A percentile compares a stretch with the other conserved stretches of the same genome.
Evolutionary conservation across 2,888 invertebrate species (phyloP).

Genomic region (Chironomus tentans): DNA sequence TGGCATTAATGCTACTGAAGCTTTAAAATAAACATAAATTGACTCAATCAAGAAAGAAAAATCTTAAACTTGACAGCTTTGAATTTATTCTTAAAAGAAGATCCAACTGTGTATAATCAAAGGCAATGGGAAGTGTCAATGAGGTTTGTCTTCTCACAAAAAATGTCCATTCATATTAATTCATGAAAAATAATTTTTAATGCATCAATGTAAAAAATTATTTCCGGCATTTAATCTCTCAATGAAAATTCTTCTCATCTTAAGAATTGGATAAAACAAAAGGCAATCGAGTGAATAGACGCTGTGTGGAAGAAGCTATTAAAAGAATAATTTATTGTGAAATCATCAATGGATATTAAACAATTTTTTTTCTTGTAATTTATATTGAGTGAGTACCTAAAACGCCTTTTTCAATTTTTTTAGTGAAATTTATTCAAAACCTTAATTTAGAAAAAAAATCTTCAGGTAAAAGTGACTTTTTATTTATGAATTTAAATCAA

Average conservation of each 20-base stretch:
- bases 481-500: too few species aligned
- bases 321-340: slow-evolving; percentile 8
- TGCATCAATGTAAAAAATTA: slow-evolving; percentile 20
- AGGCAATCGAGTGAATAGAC: not conserved
- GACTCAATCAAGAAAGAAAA: not conserved
- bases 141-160: not conserved
- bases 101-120: not conserved
- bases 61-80: not conserved
- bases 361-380: too few species aligned
- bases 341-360: slow-evolving; percentile 12
- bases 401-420: too few species aligned
- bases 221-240: slow-evolving; percentile 23
- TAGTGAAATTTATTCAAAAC: too few species aligned
- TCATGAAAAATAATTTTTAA: not conserved
- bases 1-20: not conserved
- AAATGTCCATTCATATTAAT: not conserved
- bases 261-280: not conserved
- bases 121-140: not conserved
- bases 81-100: not conserved
- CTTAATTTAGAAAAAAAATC: too few species aligned
- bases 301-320: slow-evolving; percentile 7
- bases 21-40: not conserved
- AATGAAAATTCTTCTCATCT: not conserved
- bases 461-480: too few species aligned
- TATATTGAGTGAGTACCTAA: too few species aligned